Percentiles rank a stretch among this genome's conserved stretches.
phyloP scores from a whole-genome alignment of 2,113 vertebrate genomes.

The Malurus elegans region DNA sequence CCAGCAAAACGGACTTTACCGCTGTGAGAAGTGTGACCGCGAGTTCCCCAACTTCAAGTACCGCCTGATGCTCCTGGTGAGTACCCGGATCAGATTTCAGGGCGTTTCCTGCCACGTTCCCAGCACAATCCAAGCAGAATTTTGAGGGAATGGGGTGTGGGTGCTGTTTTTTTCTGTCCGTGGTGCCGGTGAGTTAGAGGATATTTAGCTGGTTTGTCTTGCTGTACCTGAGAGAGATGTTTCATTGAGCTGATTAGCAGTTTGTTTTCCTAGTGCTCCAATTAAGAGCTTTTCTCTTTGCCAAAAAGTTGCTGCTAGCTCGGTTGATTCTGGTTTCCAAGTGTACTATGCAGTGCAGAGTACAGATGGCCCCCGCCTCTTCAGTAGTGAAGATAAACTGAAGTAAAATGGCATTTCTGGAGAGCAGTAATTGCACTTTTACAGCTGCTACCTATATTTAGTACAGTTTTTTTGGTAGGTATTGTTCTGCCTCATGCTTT shows the following conservation, averaged over 20 bases:
- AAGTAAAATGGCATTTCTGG: constrained; percentile 71
- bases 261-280: constrained; percentile 46
- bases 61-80: constrained; percentile 94
- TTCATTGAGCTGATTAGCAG: constrained; percentile 38
- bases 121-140: accelerated
- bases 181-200: not conserved
- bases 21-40: constrained; percentile 94
- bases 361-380: constrained; percentile 48
- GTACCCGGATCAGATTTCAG: constrained; percentile 1
- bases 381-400: constrained; percentile 71
- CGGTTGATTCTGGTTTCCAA: constrained; percentile 41
- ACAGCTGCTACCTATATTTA: constrained; percentile 69
- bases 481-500: constrained; percentile 63
- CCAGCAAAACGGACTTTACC: constrained; percentile 92
- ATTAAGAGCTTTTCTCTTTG: constrained; percentile 44
- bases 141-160: accelerated
- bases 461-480: constrained; percentile 51
- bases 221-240: constrained; percentile 25
- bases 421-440: constrained; percentile 68
- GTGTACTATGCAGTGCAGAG: constrained; percentile 37
- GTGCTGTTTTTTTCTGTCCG: not conserved
- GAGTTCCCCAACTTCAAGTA: constrained; percentile 97
- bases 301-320: constrained; percentile 54
- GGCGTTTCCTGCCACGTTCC: not conserved
- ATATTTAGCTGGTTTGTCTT: not conserved